Evolutionary conservation across 2,797 vertebrate species (phyloP).

Genomic region (Tinamus major): DNA sequence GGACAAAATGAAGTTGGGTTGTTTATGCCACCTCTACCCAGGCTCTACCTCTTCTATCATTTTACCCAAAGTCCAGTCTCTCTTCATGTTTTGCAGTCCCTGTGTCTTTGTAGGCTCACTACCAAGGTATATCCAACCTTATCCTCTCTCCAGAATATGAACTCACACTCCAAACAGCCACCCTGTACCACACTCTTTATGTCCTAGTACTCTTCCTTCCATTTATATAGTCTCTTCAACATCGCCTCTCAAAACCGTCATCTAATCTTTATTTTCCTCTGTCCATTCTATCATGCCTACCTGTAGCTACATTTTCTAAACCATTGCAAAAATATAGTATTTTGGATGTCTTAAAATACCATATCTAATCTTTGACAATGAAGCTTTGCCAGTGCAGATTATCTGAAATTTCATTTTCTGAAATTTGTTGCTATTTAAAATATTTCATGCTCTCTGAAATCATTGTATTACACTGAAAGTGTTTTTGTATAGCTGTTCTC

Average conservation of each 20-base stretch:
- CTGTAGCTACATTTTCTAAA: neutral
- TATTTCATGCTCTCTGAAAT: neutral
- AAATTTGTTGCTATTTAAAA: neutral
- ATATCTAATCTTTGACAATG: neutral
- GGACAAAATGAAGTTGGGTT: neutral
- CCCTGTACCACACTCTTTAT: neutral
- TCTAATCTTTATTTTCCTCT: neutral
- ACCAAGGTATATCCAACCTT: neutral
- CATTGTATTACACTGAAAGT: neutral
- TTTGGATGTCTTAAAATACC: neutral
- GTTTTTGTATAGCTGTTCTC: neutral
- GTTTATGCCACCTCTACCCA: neutral
- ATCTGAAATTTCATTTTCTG: neutral
- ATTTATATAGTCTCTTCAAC: neutral
- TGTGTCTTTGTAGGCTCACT: neutral
- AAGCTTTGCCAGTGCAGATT: neutral
- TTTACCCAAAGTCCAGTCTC: neutral
- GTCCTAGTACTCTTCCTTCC: neutral
- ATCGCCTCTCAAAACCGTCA: fast-evolving
- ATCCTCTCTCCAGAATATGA: neutral
- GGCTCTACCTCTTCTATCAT: neutral
- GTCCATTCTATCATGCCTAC: neutral
- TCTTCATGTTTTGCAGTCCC: neutral
- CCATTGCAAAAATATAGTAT: neutral
- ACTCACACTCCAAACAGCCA: neutral